Evolutionary conservation across 1,140 invertebrate species (phyloP).

Genomic region (Eufriesea mexicana): DNA sequence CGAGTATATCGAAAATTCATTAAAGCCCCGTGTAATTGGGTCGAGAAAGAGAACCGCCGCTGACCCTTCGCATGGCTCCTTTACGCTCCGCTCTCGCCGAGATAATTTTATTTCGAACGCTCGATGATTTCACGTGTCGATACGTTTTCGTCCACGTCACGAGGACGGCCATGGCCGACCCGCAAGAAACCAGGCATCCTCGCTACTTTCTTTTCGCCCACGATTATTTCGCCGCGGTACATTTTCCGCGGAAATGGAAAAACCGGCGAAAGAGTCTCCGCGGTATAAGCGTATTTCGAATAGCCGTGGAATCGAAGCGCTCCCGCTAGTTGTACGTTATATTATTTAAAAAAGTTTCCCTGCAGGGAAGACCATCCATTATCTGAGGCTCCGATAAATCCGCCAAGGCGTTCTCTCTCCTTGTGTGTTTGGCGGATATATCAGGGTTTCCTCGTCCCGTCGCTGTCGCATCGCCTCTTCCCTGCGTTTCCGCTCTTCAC

Average conservation of each 20-base stretch:
- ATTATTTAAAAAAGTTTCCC: conserved; percentile 76
- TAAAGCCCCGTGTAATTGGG: conserved; percentile 32
- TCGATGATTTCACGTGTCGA: conserved; percentile 33
- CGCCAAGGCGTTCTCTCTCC: conserved; percentile 62
- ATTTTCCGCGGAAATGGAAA: no score
- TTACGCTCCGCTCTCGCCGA: neutral
- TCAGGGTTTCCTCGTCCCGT: conserved; percentile 74
- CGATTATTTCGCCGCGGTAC: conserved; percentile 22
- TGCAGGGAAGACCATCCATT: conserved; percentile 75
- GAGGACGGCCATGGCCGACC: neutral
- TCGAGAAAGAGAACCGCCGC: conserved; percentile 39
- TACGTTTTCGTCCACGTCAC: neutral
- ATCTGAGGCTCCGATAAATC: conserved; percentile 79
- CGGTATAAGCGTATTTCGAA: conserved; percentile 15
- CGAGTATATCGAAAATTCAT: conserved; percentile 48
- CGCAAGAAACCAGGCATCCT: neutral
- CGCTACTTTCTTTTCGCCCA: neutral
- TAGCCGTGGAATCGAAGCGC: conserved; percentile 1
- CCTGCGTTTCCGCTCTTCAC: conserved; percentile 59
- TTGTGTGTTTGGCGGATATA: conserved; percentile 80
- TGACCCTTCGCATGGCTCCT: conserved; percentile 24
- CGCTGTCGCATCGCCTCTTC: conserved; percentile 42
- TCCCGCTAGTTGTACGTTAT: conserved; percentile 48
- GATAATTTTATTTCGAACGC: conserved; percentile 37
- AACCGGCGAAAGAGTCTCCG: neutral